phyloP scores from a whole-genome alignment of 2,113 vertebrate genomes.

The Erpornis zantholeuca region DNA sequence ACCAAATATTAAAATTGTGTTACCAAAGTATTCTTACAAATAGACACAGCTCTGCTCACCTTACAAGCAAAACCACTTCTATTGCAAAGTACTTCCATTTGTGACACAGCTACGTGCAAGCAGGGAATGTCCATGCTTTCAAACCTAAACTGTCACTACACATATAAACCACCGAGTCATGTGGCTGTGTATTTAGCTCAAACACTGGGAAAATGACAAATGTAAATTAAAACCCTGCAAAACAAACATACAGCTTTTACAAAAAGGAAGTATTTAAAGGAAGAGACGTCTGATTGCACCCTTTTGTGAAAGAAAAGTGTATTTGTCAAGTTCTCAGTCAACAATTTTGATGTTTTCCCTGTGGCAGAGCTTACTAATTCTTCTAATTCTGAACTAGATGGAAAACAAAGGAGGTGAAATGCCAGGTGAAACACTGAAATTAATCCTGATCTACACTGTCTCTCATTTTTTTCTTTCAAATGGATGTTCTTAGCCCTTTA shows the following conservation, averaged over 20 bases:
- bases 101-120: background rate
- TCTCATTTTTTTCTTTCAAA: background rate
- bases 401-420: background rate
- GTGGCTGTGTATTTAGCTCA: background rate
- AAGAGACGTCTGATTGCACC: background rate
- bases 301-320: background rate
- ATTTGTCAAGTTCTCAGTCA: background rate
- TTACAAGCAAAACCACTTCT: background rate
- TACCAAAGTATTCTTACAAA: background rate
- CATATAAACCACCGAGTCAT: fast-evolving
- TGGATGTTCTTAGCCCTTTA: background rate
- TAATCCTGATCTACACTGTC: background rate
- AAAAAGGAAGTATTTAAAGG: background rate
- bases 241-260: background rate
- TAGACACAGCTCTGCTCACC: background rate
- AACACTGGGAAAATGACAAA: background rate
- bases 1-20: background rate
- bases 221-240: background rate
- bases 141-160: background rate
- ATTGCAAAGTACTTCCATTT: background rate
- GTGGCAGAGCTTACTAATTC: background rate
- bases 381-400: background rate
- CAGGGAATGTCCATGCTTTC: fast-evolving
- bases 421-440: background rate
- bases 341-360: background rate